These are phyloP conservation scores for Drosophila mauritiana DNA, from an alignment of 1,140 invertebrate species.

Conservation along the genomic window DNA sequence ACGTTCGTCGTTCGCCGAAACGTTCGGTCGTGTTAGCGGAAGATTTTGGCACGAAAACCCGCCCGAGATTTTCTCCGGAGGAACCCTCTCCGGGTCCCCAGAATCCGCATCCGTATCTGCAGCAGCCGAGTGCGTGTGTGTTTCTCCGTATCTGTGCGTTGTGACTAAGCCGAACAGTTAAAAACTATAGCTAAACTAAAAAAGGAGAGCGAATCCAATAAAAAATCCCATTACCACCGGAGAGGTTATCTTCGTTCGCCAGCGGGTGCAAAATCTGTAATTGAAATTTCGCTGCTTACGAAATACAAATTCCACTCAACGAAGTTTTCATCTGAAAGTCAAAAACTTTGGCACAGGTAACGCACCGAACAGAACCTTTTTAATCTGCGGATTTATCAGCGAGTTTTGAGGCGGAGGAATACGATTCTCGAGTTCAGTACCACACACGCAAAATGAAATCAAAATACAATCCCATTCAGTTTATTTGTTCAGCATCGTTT, in stretches of 20 bases:
- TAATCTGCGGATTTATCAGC: slow-evolving; percentile 7
- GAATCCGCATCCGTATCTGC: slow-evolving; percentile 20
- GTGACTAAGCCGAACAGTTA: slow-evolving; percentile 52
- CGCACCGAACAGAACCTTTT: slow-evolving; percentile 19
- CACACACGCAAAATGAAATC: slow-evolving; percentile 64
- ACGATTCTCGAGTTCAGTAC: slow-evolving; percentile 45
- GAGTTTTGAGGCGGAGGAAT: slow-evolving; percentile 7
- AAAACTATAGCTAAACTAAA: slow-evolving; percentile 29
- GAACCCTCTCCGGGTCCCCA: slow-evolving; percentile 27
- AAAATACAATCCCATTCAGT: slow-evolving; percentile 74
- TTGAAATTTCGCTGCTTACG: slow-evolving; percentile 68
- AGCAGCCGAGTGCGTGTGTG: slow-evolving; percentile 26
- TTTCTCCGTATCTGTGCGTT: slow-evolving; percentile 20
- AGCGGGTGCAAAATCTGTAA: slow-evolving; percentile 73
- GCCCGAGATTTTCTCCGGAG: slow-evolving; percentile 12
- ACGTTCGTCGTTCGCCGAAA: slow-evolving; percentile 67
- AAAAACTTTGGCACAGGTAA: slow-evolving; percentile 66
- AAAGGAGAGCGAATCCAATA: slow-evolving; percentile 6
- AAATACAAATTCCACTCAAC: slow-evolving; percentile 43
- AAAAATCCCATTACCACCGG: slow-evolving; percentile 11
- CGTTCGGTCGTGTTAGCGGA: slow-evolving; percentile 62
- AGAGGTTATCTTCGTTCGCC: slow-evolving; percentile 14
- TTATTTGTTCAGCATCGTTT: slow-evolving; percentile 66
- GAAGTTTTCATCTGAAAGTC: slow-evolving; percentile 65
- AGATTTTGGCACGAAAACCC: background rate